Base-by-base conservation (phyloP, 2,797 vertebrate species). In the Myotis planiceps region DNA sequence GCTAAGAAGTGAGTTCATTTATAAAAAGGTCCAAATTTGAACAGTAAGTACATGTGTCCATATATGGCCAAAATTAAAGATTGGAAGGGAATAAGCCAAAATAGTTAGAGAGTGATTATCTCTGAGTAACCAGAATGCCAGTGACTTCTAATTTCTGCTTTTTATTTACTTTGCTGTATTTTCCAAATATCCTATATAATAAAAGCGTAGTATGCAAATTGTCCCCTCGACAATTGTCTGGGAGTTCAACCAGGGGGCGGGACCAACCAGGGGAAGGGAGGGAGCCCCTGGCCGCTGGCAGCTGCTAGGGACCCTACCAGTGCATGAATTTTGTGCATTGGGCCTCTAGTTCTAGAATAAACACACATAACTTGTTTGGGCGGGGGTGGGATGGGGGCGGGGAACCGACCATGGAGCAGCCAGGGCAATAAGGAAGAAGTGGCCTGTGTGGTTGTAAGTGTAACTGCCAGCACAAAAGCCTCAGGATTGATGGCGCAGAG, bases 21-120 rank as follows among this genome's bases (percentile, higher is more conserved):
- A 93, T 45, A 83, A 85, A 94, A 34, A 82, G 71, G 27, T 69
- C 19, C 16, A 92, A 51, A 85, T 93, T 8, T 81, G 29, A 95
- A 84, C 32, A 91, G 45, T 34, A 27, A 76, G 81, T 86, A 53
- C 19, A 16, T 6, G 21, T 72, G 15, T n/a, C 21, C 65, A 23
- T 1, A 65, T 69, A 42, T 14, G 23, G 39, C 16, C 21, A 53
- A 63, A 88, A 92, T 87, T 34, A 76, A 85, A 81, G 21, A 65
- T 0, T 32, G 5, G 32, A 79, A 95, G n/a, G 25, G 80, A 93
- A 79, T 55, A 58, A 32, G 32, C 9, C 34, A 95, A 71, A 90
- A 72, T 39, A 87, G 34, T 66, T 96, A 72, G 3, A 72, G 3
- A 69, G n/a, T 72, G 34, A 58, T 68, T 42, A 51, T 63, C 63